phyloP scores from a whole-genome alignment of 2,113 vertebrate genomes.

The Neopipo cinnamomea region DNA sequence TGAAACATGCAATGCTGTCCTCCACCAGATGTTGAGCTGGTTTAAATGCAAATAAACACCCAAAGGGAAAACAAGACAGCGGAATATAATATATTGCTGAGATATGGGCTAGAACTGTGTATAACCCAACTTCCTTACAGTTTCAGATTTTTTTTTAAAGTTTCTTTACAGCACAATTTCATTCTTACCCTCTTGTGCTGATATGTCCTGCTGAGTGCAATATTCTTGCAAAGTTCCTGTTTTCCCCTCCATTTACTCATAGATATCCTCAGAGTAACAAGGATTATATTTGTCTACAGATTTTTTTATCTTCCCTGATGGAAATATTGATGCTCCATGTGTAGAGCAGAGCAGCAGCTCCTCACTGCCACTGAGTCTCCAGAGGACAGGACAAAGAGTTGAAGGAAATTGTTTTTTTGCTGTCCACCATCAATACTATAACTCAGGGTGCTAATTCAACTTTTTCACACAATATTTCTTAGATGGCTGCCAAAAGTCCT shows the following conservation, averaged over 20 bases:
- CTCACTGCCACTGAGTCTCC: background rate
- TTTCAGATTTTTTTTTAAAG: background rate
- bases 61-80: background rate
- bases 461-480: background rate
- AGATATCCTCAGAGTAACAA: background rate
- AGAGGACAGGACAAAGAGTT: background rate
- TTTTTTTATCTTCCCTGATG: background rate
- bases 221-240: background rate
- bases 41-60: conserved; percentile 37
- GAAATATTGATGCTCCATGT: background rate
- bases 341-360: background rate
- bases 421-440: background rate
- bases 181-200: background rate
- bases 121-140: background rate
- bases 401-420: background rate
- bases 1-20: background rate
- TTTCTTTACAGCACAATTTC: background rate
- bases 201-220: background rate
- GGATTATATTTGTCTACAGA: background rate
- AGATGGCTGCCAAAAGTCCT: background rate
- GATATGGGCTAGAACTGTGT: background rate
- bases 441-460: background rate
- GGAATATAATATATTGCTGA: background rate
- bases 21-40: background rate
- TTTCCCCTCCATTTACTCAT: conserved; percentile 10